Base-by-base conservation (phyloP, 2,888 invertebrate genomes). In the Catocala fraxini region DNA sequence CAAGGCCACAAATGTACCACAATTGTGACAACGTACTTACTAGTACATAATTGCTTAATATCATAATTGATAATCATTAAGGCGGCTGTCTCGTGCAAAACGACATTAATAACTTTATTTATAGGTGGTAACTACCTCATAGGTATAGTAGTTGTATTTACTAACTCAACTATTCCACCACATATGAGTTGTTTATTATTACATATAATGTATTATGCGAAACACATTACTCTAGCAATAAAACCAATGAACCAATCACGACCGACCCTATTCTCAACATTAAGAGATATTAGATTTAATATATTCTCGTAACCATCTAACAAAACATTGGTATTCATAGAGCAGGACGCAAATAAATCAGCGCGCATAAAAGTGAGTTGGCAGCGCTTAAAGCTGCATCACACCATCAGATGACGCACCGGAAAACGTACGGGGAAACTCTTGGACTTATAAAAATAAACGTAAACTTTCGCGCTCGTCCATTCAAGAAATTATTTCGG, bases 401-500 rank as follows among this genome's bases (percentile, higher is more conserved):
- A 11, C n/a, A 53, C 56, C 57, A 60, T 65, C 47, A 51, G 34
- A 41, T 60, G 67, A 75, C 71, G 51, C 56, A 13, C 56, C 59
- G 56, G 61, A 54, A 70, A 72, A 63, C 53, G 48, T 10, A 33
- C 60, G 62, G 75, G 75, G 63, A 77, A 77, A 75, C 73, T 73
- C 77, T 65, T 53, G 1, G 57, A 48, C 57, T 58, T 72, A 67
- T 61, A 77, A 58, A 62, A 77, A 75, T 75, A 73, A 65, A 65
- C 62, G 59, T 60, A 63, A 59, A 67, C 48, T 71, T 65, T 76
- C 63, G 57, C 64, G 59, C 56, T 59, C 57, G 41, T 11, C 49
- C 80, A 81, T 81, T 81, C 79, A 81, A 65, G 53, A 74, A 61
- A 69, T 66, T 79, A 75, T 81, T 81, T 81, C 62, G 60, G 58